Evolutionary conservation across 30 jellyfish, hydroid and myxozoan species (phyloP).

Genomic region (Morbakka virulenta): DNA sequence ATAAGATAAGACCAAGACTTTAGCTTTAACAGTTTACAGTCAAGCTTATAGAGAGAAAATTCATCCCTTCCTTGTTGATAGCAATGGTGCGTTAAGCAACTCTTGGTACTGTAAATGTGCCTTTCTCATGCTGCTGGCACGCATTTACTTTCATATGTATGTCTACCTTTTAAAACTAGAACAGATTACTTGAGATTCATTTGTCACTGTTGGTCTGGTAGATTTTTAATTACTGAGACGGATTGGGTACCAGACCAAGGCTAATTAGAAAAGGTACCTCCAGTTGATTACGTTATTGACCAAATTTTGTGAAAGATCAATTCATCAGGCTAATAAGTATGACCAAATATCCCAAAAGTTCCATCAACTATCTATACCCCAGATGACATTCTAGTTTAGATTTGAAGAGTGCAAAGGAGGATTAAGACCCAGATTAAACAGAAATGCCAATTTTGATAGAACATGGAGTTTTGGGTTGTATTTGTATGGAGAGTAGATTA

Average conservation of each 20-base stretch:
- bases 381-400: neutral
- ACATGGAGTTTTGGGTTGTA: too few relatives aligned
- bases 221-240: constrained; percentile 20
- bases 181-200: neutral
- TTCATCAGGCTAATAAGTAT: too few relatives aligned
- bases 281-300: constrained; percentile 33
- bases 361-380: neutral
- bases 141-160: constrained; percentile 16
- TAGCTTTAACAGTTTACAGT: constrained; percentile 8
- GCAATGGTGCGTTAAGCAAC: neutral
- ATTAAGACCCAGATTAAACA: neutral
- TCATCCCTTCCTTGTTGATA: constrained; percentile 1
- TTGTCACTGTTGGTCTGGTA: neutral
- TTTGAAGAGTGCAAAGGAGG: constrained; percentile 8
- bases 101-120: neutral
- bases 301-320: too few relatives aligned
- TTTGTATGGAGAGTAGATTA: too few relatives aligned
- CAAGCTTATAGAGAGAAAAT: constrained; percentile 16
- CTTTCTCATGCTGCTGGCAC: constrained; percentile 4
- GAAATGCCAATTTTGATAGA: neutral
- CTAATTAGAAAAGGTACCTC: constrained; percentile 5
- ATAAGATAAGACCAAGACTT: constrained; percentile 4
- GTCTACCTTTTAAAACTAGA: constrained; percentile 1
- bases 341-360: neutral
- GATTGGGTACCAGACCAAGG: constrained; percentile 37